Conservation (phyloP, 2,113 vertebrate species). For the Sinosuthora webbiana region DNA sequence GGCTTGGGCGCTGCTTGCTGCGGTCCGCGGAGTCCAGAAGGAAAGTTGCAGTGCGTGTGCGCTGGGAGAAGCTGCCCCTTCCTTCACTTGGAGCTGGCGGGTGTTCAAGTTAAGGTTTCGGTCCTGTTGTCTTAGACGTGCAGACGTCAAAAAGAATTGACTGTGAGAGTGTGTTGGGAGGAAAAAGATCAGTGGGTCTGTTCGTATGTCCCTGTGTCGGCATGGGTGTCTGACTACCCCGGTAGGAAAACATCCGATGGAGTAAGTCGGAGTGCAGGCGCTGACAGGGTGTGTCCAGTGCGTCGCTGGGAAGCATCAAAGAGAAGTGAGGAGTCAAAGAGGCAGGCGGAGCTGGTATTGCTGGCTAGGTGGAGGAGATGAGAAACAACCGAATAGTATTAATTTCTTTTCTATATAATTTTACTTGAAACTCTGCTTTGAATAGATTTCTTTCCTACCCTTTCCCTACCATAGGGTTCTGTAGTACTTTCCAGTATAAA, state of each 20-base stretch:
- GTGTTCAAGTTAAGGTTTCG: neutral
- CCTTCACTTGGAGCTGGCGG: fast-evolving
- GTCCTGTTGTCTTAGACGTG: neutral
- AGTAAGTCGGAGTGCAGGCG: neutral
- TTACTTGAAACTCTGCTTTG: neutral
- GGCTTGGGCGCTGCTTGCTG: neutral
- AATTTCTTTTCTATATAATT: neutral
- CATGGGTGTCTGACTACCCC: fast-evolving
- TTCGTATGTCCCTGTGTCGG: fast-evolving
- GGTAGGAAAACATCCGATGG: neutral
- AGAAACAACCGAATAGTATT: neutral
- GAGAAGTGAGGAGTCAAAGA: neutral
- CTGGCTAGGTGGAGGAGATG: neutral
- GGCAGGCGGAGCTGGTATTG: neutral
- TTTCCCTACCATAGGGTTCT: neutral
- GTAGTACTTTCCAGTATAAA: neutral
- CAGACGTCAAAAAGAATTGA: neutral
- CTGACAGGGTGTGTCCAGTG: neutral
- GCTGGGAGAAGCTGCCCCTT: neutral
- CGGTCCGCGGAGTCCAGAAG: fast-evolving
- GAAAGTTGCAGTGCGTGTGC: neutral
- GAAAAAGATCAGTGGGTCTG: fast-evolving
- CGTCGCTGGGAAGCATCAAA: neutral
- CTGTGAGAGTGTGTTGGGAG: neutral
- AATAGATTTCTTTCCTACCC: neutral